Evolutionary conservation across 2,113 vertebrate genomes (phyloP).

Genomic region (Ciconia boyciana): DNA sequence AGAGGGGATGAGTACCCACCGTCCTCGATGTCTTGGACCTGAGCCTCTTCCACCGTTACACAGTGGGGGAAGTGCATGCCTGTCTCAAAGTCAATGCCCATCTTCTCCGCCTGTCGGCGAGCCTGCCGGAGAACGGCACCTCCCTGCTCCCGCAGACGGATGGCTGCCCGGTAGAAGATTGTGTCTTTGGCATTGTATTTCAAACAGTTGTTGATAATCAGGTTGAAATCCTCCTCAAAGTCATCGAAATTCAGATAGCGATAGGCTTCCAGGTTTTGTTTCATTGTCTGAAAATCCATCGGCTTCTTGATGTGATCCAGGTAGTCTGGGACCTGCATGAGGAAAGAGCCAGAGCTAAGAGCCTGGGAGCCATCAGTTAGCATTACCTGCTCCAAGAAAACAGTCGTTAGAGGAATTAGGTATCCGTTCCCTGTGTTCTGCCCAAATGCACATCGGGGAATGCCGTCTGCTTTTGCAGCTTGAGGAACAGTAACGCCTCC

Average conservation of each 20-base stretch:
- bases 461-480: slow-evolving; percentile 8
- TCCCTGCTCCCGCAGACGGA: slow-evolving; percentile 92
- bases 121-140: slow-evolving; percentile 86
- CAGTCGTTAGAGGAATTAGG: slow-evolving; percentile 23
- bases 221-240: slow-evolving; percentile 95
- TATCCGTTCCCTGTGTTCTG: not conserved
- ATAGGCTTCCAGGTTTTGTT: slow-evolving; percentile 91
- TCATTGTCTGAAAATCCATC: slow-evolving; percentile 99
- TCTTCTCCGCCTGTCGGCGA: slow-evolving; percentile 91
- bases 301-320: slow-evolving; percentile 98
- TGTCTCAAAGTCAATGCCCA: slow-evolving; percentile 96
- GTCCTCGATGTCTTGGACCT: slow-evolving; percentile 71
- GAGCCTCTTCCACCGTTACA: slow-evolving; percentile 80
- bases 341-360: slow-evolving; percentile 49
- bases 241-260: slow-evolving; percentile 94
- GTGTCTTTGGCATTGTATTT: slow-evolving; percentile 99
- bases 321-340: slow-evolving; percentile 91
- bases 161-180: slow-evolving; percentile 93
- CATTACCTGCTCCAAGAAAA: slow-evolving; percentile 66
- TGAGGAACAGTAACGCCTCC: slow-evolving; percentile 9
- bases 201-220: slow-evolving; percentile 98
- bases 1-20: slow-evolving; percentile 59
- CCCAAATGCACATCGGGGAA: slow-evolving; percentile 27
- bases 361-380: not conserved
- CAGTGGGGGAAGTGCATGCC: slow-evolving; percentile 93